Base-by-base conservation (phyloP, 2,113 vertebrate genomes). In the Trematomus loennbergii region DNA sequence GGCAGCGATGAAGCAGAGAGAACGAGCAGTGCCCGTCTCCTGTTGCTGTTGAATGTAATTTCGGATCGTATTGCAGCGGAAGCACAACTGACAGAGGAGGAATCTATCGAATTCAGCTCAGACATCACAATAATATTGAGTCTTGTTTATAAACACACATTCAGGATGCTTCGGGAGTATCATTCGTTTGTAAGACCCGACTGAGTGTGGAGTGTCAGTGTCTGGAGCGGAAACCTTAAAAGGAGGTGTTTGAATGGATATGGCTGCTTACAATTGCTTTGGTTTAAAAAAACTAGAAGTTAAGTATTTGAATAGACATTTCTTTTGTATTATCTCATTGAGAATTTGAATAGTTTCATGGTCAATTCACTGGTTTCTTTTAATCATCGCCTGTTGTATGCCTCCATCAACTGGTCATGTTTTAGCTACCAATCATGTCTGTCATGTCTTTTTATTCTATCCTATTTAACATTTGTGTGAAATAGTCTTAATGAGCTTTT, bases 71-170 rank as follows among this genome's bases (percentile, higher is more conserved):
- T 94, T 94, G 91, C 92, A 94, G 79, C 83, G 89, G 89, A 94
- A 92, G 91, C 89, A 65, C 67, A 82, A 83, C 91, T 91, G 88
- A 89, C 90, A 91, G 88, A 88, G 86, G 74, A 88, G 66, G 83
- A 93, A 93, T 93, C 91, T 94, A 94, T 93, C 48, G 89, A 88
- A 94, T 93, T 93, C 89, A 86, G 89, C 88, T 93, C 91, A 91
- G 89, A 91, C 88, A 88, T 93, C 93, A 90, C 91, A 92, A 93
- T 91, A 93, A 93, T 91, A 94, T 93, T 94, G 91, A 93, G 91
- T 79, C 90, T 92, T 94, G 90, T 93, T 92, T 89, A 92, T 93
- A 92, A 93, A 94, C 91, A 94, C 89, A 87, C 90, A 84, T 85
- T 91, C 76, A 65, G 85, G 88, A 91, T 90, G 88, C 84, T 89